Base-by-base conservation (phyloP, 1,140 invertebrate species). In the Acromyrmex charruanus region DNA sequence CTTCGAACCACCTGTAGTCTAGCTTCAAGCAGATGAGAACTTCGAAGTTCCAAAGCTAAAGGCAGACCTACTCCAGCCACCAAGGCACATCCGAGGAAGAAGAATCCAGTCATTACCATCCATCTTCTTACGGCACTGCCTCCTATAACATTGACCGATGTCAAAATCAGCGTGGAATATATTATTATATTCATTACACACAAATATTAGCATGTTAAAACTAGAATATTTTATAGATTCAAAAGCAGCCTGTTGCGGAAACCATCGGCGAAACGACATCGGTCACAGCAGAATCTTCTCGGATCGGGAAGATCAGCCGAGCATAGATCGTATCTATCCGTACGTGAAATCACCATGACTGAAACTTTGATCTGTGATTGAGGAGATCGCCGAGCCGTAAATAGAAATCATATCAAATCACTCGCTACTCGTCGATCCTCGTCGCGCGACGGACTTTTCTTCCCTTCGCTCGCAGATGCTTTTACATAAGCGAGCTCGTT, bases 11-110 rank as follows among this genome's bases (percentile, higher is more conserved):
- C 96, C 61, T 96, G 94, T 28, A 96, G 91, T 12, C 96, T 94
- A 0, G 96, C 96, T 90, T 96, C 96, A 21, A 96, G 86, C 63
- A 96, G 91, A 75, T 96, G 96, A 3, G 96, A 96, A 71, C 96
- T 96, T 49, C 96, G 93, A 35, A 96, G 90, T 87, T 96, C 96
- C 18, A 96, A 89, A 1, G 96, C 96, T 49, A 96, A 87, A 0
- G 96, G 96, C 51, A 96, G 92, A 4, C 96, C 96, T n/a, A 96
- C 93, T 6, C 94, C 94, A 14, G 93, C 94, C 25, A 95, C 89
- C 86, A 95, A 91, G 63, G 94, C 94, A 89, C 95, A 95, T 18
- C 92, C 94, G 21, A 95, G 90, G 25, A 95, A 93, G 66, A 95
- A 93, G 65, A 95, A 92, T 16, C 95, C 95, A 28, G 92, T 77